These are phyloP conservation scores for Leptopilina myrica DNA, from an alignment of 2,888 invertebrate genomes.

Conservation along the genomic window DNA sequence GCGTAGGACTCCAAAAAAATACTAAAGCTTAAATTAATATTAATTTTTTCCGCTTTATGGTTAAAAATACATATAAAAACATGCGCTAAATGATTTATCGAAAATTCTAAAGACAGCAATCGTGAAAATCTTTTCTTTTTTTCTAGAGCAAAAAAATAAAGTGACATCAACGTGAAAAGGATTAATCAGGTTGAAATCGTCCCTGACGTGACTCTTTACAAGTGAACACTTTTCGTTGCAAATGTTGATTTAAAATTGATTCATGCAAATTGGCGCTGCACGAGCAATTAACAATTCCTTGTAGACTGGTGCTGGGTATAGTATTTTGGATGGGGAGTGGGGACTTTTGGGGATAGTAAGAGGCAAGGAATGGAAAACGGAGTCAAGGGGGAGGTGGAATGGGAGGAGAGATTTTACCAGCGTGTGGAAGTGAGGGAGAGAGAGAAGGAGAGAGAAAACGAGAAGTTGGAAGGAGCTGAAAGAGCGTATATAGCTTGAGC, in stretches of 20 bases:
- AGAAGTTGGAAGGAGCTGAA: slow-evolving; percentile 48
- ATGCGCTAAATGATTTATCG: too few species aligned
- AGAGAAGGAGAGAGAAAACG: slow-evolving; percentile 45
- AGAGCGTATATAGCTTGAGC: slow-evolving; percentile 66
- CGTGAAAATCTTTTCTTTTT: too few species aligned
- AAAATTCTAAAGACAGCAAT: too few species aligned
- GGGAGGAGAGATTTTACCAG: slow-evolving; percentile 29
- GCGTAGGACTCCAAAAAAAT: too few species aligned
- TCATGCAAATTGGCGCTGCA: slow-evolving; percentile 76
- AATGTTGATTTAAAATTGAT: slow-evolving; percentile 75
- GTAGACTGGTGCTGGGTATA: slow-evolving; percentile 70
- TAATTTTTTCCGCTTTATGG: too few species aligned
- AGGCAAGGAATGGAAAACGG: slow-evolving; percentile 45
- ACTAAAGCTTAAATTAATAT: too few species aligned
- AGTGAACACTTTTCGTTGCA: slow-evolving; percentile 53
- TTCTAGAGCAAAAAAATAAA: background rate
- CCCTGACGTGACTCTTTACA: slow-evolving; percentile 32
- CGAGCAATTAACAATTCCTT: slow-evolving; percentile 77
- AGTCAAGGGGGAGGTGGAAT: slow-evolving; percentile 44
- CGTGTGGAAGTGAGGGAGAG: slow-evolving; percentile 39
- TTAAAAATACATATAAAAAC: too few species aligned
- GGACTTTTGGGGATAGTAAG: slow-evolving; percentile 48
- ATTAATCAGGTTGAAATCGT: slow-evolving; percentile 31
- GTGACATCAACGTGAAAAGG: background rate
- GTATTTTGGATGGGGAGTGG: slow-evolving; percentile 60